A percentile compares a stretch with the other conserved stretches of the same genome.
These are phyloP conservation scores for Pterobdella sp. DNA, from an alignment of 2,888 invertebrate genomes.

Conservation along the genomic window DNA sequence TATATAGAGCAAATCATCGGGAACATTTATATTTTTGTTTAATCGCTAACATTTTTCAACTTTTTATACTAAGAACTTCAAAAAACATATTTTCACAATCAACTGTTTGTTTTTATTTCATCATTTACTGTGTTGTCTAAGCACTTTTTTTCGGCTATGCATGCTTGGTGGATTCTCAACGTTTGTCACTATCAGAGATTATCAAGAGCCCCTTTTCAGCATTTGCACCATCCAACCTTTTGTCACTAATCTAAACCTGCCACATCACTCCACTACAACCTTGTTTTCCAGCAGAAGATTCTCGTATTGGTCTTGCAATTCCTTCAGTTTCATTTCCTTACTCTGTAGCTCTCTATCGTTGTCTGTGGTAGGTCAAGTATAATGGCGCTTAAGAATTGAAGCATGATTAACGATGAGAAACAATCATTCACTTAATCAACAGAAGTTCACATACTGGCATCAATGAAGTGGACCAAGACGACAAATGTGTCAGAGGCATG, in stretches of 20 bases:
- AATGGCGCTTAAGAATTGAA: background rate
- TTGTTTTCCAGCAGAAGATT: conserved; percentile 33
- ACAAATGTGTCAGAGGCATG: conserved; percentile 29
- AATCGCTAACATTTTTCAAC: background rate
- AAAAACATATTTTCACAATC: background rate
- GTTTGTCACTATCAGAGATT: too few relatives aligned
- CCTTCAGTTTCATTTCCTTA: conserved; percentile 34
- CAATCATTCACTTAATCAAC: background rate
- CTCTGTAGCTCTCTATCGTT: conserved; percentile 34
- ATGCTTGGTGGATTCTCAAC: too few relatives aligned
- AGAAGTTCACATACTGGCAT: conserved; percentile 20
- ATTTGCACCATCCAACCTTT: too few relatives aligned
- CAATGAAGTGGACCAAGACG: conserved; percentile 34
- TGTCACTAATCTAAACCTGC: too few relatives aligned
- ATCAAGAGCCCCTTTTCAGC: too few relatives aligned
- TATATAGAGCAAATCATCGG: background rate
- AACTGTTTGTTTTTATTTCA: too few relatives aligned
- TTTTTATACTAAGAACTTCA: background rate
- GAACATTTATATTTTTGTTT: background rate
- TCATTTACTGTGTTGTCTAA: too few relatives aligned
- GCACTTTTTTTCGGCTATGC: too few relatives aligned
- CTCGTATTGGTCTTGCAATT: conserved; percentile 35
- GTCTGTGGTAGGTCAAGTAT: conserved; percentile 21
- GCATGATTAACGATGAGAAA: background rate
- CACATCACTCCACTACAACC: too few relatives aligned